Evolutionary conservation across 2,797 vertebrate genomes (phyloP), one percentile per base, ranked within the genome.

Genomic region (Macroramphosus scolopax): DNA sequence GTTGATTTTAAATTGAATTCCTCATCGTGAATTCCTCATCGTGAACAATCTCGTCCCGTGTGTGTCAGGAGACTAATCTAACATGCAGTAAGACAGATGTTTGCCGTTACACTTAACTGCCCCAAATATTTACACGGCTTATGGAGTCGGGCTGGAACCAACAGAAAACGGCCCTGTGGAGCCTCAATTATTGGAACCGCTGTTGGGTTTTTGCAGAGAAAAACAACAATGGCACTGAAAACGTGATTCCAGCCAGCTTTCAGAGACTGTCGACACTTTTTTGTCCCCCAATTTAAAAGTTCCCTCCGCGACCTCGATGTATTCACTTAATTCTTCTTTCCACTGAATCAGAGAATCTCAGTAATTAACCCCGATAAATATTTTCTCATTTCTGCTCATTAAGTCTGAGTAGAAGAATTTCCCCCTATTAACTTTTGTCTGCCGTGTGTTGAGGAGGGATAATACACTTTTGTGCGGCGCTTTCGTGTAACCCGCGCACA

Each of bases 41-140:
- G 54, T 50, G 73, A 66, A 73, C 54, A 49, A 37, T 39, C 34
- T 17, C 24, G 35, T 35, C 48, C 28, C 28, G 49, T 42, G 45
- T 1, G 4, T 52, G 68, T 78, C 70, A 49, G 49, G 65, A 74
- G 55, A 67, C 64, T 51, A 81, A 81, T 73, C 75, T 77, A 75
- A 86, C 37, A 43, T 22, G 51, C 47, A 59, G 61, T 28, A 47
- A 81, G 75, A 77, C 65, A 71, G 71, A 80, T 81, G 76, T 55
- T 69, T 52, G 48, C 45, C 6, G 69, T 70, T 68, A 46, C 68
- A 76, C 75, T 75, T 77, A 39, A 44, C 59, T 65, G 68, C 72
- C 55, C n/a, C 75, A 73, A 33, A 73, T 43, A 47, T 39, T 52
- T 43, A 50, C 26, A 24, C 34, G 43, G 43, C 37, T 49, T 45